Evolutionary conservation across 2,888 invertebrate genomes (phyloP), one percentile per base, ranked within the genome.

Genomic region (Ectemnius cavifrons): DNA sequence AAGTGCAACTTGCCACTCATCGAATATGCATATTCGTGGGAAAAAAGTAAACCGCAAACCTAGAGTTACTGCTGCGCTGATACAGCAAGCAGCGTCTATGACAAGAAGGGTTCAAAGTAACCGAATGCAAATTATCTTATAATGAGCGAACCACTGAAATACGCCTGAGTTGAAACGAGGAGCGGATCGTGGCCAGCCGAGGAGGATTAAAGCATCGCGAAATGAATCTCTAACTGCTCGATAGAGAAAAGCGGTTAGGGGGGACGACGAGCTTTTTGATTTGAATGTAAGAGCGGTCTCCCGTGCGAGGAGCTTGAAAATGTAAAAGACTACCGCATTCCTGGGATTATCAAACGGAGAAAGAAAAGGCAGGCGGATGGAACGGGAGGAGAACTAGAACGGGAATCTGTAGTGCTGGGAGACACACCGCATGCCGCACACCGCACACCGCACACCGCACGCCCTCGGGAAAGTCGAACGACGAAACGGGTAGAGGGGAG

Each of bases 211-310:
- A 79, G 79, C 75, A 72, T 81, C 68, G 71, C 71, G 28, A 65
- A 67, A 77, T 78, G 69, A 74, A 81, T 71, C 78, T 80, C 74
- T 71, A 83, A 78, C 73, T 73, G 69, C 81, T 61, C 61, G 28
- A 68, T 20, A 20, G 27, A 45, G 70, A 58, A 23, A 75, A 73
- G 59, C 72, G 73, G 71, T 80, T 80, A 46, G 71, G 72, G 6
- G 72, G 63, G 64, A 70, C 75, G 71, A 56, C 71, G 76, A 77
- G 78, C 78, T 79, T 84, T 85, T 84, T 83, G 83, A 83, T 82
- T 80, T 81, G 80, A 86, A 86, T 85, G 85, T 82, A 85, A 86
- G 85, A 86, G 81, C 83, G 84, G 84, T 83, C 86, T 86, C 82
- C 83, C 82, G 81, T 83, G 81, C 81, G 82, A 80, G 77, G 67